These are phyloP conservation scores for Sycon ciliatum DNA, from an alignment of 37 sponge, comb jelly and placozoan species.

Conservation along the genomic window DNA sequence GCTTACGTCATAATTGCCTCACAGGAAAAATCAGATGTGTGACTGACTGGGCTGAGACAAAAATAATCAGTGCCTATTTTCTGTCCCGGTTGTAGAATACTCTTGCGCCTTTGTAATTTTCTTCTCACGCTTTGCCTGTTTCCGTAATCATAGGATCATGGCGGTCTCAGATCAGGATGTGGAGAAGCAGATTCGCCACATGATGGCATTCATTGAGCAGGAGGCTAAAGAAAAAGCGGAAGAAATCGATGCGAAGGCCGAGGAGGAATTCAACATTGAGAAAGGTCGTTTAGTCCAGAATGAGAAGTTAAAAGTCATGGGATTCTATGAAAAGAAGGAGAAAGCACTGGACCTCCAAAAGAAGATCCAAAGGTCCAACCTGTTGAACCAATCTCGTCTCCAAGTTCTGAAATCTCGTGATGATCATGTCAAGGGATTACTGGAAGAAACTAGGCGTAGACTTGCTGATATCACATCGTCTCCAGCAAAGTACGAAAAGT, in stretches of 20 bases:
- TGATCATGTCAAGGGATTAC: conserved; percentile 66
- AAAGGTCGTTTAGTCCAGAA: conserved; percentile 84
- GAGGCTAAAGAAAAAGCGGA: conserved; percentile 94
- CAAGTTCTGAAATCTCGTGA: conserved; percentile 75
- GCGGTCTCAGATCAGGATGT: conserved; percentile 82
- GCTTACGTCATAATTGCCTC: no score
- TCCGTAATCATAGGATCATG: no score
- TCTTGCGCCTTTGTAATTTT: no score
- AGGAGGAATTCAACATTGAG: conserved; percentile 98
- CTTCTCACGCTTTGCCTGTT: no score
- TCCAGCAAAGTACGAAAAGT: no score
- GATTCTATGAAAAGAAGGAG: conserved; percentile 83
- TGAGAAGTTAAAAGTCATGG: conserved; percentile 84
- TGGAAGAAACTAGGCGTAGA: no score
- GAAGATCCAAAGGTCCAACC: conserved; percentile 74
- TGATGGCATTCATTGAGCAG: conserved; percentile 91
- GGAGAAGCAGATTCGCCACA: conserved; percentile 84
- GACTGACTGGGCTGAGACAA: no score
- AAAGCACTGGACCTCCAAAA: conserved; percentile 84
- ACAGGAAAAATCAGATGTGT: no score
- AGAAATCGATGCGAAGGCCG: conserved; percentile 87
- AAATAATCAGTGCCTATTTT: no score
- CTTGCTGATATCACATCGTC: no score
- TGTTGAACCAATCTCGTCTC: conserved; percentile 84
- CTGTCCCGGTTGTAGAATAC: no score